A percentile compares a stretch with the other conserved stretches of the same genome.
Conservation (phyloP, 2,888 invertebrate genomes). For the Orthosia gothica region DNA sequence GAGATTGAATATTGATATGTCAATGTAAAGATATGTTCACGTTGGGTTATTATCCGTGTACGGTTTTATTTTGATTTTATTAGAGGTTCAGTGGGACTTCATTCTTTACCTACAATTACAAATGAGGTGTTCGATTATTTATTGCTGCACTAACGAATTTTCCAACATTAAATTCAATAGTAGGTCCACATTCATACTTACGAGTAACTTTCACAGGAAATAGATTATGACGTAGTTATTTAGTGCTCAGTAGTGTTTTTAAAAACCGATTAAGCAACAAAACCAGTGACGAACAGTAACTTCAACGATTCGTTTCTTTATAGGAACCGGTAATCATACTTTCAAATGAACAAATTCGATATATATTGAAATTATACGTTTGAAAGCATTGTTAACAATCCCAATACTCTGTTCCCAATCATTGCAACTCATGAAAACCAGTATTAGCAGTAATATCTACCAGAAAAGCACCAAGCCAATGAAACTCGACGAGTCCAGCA, state of each 20-base stretch:
- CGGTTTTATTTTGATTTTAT: background rate
- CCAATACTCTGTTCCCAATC: too few relatives aligned
- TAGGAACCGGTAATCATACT: background rate
- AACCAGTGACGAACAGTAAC: background rate
- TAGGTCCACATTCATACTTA: background rate
- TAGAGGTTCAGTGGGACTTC: background rate
- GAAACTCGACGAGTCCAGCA: too few relatives aligned
- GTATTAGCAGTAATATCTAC: too few relatives aligned
- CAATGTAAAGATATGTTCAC: background rate
- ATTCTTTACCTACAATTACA: background rate
- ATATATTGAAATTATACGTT: too few relatives aligned
- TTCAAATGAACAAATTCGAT: background rate
- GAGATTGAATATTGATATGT: conserved; percentile 23
- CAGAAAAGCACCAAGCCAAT: too few relatives aligned
- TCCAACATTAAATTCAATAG: too few relatives aligned
- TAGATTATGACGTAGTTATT: background rate
- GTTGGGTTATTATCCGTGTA: background rate
- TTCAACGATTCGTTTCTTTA: background rate
- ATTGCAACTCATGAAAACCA: too few relatives aligned
- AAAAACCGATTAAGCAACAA: background rate
- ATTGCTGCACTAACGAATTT: too few relatives aligned
- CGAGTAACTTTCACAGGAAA: background rate
- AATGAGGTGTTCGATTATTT: too few relatives aligned
- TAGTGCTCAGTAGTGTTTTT: background rate
- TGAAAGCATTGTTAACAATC: too few relatives aligned